Conservation (phyloP, 2,888 invertebrate species). For the Tetragnatha montana region DNA sequence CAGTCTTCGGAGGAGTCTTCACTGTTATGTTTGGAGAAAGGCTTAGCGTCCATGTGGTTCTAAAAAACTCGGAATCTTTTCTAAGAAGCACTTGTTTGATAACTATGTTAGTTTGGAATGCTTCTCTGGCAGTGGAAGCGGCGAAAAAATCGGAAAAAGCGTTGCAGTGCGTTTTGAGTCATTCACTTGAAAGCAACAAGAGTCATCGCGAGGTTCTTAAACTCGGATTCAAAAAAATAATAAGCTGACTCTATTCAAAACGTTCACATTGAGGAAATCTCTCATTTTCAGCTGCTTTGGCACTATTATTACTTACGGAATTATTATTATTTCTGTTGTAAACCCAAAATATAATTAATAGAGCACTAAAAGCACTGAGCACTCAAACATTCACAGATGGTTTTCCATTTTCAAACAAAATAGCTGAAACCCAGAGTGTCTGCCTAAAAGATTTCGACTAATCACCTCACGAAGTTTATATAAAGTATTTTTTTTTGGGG, state of each 20-base stretch:
- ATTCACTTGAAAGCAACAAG: not conserved
- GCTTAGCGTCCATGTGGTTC: too few species aligned
- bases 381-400: too few species aligned
- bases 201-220: not conserved
- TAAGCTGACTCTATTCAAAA: not conserved
- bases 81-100: not conserved
- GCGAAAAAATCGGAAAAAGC: not conserved
- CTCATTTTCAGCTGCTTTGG: not conserved
- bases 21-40: too few species aligned
- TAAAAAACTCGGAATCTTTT: not conserved
- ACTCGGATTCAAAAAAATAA: not conserved
- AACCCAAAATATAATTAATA: not conserved
- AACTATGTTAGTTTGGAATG: not conserved
- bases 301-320: not conserved
- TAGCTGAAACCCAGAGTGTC: too few species aligned
- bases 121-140: not conserved
- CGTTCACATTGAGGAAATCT: not conserved
- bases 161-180: not conserved
- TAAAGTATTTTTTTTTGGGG: too few species aligned
- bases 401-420: too few species aligned
- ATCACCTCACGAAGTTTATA: too few species aligned
- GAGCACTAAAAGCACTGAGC: too few species aligned
- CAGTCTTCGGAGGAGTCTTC: too few species aligned
- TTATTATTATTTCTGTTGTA: not conserved
- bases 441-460: too few species aligned